Evolutionary conservation across 2,888 invertebrate genomes (phyloP), one percentile per base, ranked within the genome.

Genomic region (Cheilosia pagana): DNA sequence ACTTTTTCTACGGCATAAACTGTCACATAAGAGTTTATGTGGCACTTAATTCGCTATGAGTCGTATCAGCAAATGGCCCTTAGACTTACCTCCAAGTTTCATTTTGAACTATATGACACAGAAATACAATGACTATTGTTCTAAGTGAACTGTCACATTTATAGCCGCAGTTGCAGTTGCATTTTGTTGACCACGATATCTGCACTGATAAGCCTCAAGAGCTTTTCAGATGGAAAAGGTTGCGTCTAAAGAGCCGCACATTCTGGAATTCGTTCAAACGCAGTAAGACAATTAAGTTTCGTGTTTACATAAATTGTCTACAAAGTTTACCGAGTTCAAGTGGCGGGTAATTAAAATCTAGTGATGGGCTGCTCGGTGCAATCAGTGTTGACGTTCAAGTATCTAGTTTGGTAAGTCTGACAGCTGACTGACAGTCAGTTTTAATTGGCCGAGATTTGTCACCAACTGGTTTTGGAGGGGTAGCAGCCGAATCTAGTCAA

Each of bases 131-230:
- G n/a, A 35, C 39, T 52, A 39, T 5, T 65, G 39, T 53, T 41
- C 23, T 25, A 10, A 0, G 39, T 52, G 3, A 25, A 39, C 14
- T 39, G 16, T 25, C 2, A 19, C 52, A 52, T 71, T 71, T 71
- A 60, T 71, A 71, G 16, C 25, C 8, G 31, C 43, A 55, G 8
- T 43, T 25, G 1, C 8, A 28, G 25, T n/a, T 28, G 8, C 16
- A 23, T 21, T 23, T 39, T 28, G 8, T 28, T 28, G 28, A 39
- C n/a, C 31, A 25, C 28, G 12, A n/a, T 43, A 8, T 8, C 5
- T 12, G 8, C 8, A 39, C 14, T 1, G 71, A 71, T 52, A 48
- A 39, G 39, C 8, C 71, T 60, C 16, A 52, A 71, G 71, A 52
- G 65, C 41, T 25, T 25, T 52, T 39, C 2, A 39, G n/a, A 1